phyloP scores from a whole-genome alignment of 2,113 vertebrate genomes.

The Falco punctatus region DNA sequence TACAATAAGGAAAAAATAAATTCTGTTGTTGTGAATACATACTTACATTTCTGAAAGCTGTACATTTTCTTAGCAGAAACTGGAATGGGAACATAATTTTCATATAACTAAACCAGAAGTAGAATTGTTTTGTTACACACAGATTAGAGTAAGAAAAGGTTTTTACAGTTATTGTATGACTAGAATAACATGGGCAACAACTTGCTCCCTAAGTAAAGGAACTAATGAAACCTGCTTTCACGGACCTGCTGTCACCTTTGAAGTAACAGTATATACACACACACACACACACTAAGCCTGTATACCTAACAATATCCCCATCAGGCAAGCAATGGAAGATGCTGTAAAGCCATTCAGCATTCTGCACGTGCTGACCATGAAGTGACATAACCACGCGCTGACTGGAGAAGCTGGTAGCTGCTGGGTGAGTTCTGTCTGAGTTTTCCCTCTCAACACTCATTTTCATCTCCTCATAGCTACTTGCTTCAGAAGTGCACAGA shows the following conservation, averaged over 20 bases:
- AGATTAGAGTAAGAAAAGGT: background rate
- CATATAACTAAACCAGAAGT: background rate
- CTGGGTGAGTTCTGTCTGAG: background rate
- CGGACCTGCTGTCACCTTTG: background rate
- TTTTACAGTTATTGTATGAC: background rate
- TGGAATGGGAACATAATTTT: background rate
- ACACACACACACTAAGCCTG: background rate
- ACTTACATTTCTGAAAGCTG: background rate
- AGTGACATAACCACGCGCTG: background rate
- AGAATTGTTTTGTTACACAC: background rate
- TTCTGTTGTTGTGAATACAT: background rate
- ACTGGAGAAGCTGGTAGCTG: background rate
- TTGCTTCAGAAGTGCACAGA: background rate
- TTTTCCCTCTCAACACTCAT: background rate
- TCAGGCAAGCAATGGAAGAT: background rate
- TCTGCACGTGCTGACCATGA: background rate
- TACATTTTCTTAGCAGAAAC: background rate
- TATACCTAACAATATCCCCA: background rate
- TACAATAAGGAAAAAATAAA: background rate
- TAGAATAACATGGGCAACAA: background rate
- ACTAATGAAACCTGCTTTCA: background rate
- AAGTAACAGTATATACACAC: background rate
- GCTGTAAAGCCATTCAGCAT: background rate
- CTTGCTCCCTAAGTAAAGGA: background rate
- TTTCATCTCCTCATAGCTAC: background rate